Evolutionary conservation across 2,888 invertebrate species (phyloP), one percentile per base, ranked within the genome.

Genomic region (Drosophila niveifrons): DNA sequence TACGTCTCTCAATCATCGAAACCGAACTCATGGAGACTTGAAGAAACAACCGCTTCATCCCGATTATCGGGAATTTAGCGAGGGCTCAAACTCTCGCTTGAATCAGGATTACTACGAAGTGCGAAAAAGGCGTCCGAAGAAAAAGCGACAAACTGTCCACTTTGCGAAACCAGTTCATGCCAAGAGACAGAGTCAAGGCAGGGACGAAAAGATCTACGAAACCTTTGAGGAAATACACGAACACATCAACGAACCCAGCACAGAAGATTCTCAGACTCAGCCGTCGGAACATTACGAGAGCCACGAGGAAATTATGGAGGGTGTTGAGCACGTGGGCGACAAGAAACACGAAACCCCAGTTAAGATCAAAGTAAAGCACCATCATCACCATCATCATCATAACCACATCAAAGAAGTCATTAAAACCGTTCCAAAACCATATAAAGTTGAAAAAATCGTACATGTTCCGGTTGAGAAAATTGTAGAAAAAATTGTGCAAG

Each of bases 331-430:
- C 2, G 48, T 52, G 1, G 58, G 67, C n/a, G 23, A 64, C 15
- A 64, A 65, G 11, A 66, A 66, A 11, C 34, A 78, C 18, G 15
- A 68, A 11, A 46, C 44, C 0, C 66, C 50, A 3, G 78, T 90
- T 59, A 91, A 91, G 63, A 72, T 92, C 10, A 92, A 91, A 64
- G 75, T 92, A 1, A 92, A 95, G 88, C 95, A 95, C 80, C 95
- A 95, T 82, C 95, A 95, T 82, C 95, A 95, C 77, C 95, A 95
- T 81, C 95, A 95, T 88, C 95, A 95, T 83, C 95, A 95, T 86
- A 94, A 94, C 91, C 94, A 95, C 82, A 91, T 95, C 4, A 94
- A 94, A 90, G 94, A 94, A 36, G 93, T 95, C 18, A 93, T 94
- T 44, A 94, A 94, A 89, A 94, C 93, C 56, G 89, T 93, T 6